Conservation (phyloP, 1,140 invertebrate species). For the Marisa cornuarietis region DNA sequence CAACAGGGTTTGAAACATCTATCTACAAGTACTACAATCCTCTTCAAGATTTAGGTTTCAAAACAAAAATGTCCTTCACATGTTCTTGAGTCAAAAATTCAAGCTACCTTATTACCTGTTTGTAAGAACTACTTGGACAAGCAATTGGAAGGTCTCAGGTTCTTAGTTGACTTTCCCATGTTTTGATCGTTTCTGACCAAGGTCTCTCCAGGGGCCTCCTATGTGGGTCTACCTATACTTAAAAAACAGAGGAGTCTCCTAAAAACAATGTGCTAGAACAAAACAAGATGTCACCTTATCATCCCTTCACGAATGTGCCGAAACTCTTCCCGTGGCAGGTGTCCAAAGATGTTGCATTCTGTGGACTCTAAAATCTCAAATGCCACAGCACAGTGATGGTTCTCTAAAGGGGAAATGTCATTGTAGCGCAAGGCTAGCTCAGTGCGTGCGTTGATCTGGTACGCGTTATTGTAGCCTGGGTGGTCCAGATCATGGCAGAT, state of each 20-base stretch:
- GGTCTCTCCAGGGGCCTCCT: no score
- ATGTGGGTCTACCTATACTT: background rate
- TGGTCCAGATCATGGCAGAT: conserved; percentile 75
- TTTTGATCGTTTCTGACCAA: no score
- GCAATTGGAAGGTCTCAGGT: no score
- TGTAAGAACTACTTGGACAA: no score
- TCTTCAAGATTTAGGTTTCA: no score
- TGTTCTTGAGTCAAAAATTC: no score
- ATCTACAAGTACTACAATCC: no score
- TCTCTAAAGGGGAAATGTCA: conserved; percentile 87
- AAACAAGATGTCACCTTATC: conserved; percentile 68
- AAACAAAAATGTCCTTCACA: no score
- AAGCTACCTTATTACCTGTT: no score
- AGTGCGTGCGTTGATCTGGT: conserved; percentile 84
- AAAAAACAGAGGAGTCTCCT: conserved; percentile 2
- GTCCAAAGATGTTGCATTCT: conserved; percentile 82
- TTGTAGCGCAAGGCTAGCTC: conserved; percentile 86
- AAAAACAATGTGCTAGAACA: background rate
- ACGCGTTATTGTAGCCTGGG: conserved; percentile 69
- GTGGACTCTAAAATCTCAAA: conserved; percentile 79
- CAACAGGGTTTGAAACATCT: no score
- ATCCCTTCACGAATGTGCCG: conserved; percentile 79
- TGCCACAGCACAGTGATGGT: conserved; percentile 86
- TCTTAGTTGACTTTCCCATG: no score
- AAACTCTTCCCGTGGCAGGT: conserved; percentile 74